Conservation (phyloP, 2,888 invertebrate genomes). For the Coleophora deauratella region DNA sequence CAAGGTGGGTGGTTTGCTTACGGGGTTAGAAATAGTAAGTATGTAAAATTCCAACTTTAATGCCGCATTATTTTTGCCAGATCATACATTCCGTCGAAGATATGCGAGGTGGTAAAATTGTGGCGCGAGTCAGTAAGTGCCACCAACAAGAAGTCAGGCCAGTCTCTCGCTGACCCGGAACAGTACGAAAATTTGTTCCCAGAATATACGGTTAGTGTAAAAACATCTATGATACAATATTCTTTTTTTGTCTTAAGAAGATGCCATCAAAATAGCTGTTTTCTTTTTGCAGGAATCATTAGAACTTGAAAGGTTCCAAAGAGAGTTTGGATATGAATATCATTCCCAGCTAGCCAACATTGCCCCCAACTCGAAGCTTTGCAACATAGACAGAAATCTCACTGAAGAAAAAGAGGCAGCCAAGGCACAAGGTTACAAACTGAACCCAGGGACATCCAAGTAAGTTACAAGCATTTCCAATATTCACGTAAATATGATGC, state of each 20-base stretch:
- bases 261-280: background rate
- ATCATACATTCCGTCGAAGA: conserved; percentile 95
- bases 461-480: background rate
- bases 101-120: conserved; percentile 87
- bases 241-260: background rate
- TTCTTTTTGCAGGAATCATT: conserved; percentile 37
- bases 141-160: conserved; percentile 92
- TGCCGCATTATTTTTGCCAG: conserved; percentile 42
- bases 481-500: background rate
- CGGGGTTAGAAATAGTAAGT: background rate
- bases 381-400: conserved; percentile 44
- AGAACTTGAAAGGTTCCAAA: conserved; percentile 44
- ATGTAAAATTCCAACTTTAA: background rate
- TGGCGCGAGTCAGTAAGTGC: conserved; percentile 90
- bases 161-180: conserved; percentile 95
- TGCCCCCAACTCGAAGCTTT: conserved; percentile 24
- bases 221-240: too few species aligned
- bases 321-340: conserved; percentile 26
- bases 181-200: conserved; percentile 98
- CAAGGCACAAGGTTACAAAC: background rate
- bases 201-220: conserved; percentile 60
- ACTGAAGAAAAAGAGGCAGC: conserved; percentile 27
- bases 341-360: conserved; percentile 25
- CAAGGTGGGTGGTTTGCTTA: conserved; percentile 75
- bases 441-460: conserved; percentile 2